Base-by-base conservation (phyloP, 1,140 invertebrate species). In the Neodiprion fabricii region DNA sequence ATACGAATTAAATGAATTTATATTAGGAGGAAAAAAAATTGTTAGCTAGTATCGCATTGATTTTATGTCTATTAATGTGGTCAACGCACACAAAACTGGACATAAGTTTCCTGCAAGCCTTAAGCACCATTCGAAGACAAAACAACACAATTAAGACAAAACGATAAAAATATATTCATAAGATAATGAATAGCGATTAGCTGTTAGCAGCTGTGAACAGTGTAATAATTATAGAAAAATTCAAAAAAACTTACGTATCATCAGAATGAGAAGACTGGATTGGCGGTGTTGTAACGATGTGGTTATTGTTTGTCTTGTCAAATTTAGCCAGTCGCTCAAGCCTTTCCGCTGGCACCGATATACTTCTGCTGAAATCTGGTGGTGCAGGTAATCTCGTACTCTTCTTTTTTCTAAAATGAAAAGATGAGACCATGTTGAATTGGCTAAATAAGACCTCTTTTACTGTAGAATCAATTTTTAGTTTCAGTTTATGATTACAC, bases 281-380 rank as follows among this genome's bases (percentile, higher is more conserved):
- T 1, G 79, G 71, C 4, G 76, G 68, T 14, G 79, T 68, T 7
- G 81, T 74, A 49, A 81, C 76, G 11, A 83, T 80, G 12, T 85
- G 82, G 76, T 82, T 79, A 28, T 48, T 70, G 21, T 82, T 85
- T 1, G 79, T 81, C 78, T 85, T 81, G 70, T 87, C 86, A 61
- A 74, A 81, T 80, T 84, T 88, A 0, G 80, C 80, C n/a, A 83
- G 72, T 21, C 82, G 83, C 73, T 88, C 87, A 17, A 91, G 81
- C 81, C 92, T 90, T 78, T 96, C 95, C 0, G 93, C 94, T 1
- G 96, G 95, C 48, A 96, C 94, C 0, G 95, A 97, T 76, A 96
- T 94, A 84, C 95, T 97, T 67, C 96, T 89, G 81, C 91, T 94
- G 79, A 95, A 95, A 79, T 96, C 95, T 47, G 93, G 91, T 69